Evolutionary conservation across 2,888 invertebrate genomes (phyloP), one percentile per base, ranked within the genome.

Genomic region (Noctua fimbriata): DNA sequence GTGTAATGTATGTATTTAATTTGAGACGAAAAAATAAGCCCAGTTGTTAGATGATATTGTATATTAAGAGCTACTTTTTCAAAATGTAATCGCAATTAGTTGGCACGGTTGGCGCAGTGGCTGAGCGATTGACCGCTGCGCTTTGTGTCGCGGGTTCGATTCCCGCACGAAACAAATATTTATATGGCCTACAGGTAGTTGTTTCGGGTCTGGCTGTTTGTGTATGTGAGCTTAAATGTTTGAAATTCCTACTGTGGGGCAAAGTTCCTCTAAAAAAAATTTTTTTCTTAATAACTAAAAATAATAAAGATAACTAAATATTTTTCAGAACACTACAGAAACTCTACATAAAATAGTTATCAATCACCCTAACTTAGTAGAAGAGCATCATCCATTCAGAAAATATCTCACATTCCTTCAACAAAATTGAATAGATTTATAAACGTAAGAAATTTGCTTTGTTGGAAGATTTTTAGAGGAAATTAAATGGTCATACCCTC

Each of bases 401-500:
- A 36, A 73, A 76, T 32, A 69, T 44, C 7, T 67, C 49, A 66
- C 6, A 72, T 58, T 58, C 52, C 60, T 79, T 72, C 24, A 82
- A 69, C 10, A 47, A 77, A 73, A 88, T 81, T 80, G 66, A 79
- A 86, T 77, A 80, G 67, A 89, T 88, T 89, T 88, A 81, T 79
- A 80, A 79, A 76, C 73, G 72, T 79, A 87, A 83, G 76, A 82
- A 82, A 85, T 82, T 83, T 81, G 78, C 88, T 88, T 86, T 87
- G 86, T 88, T 83, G 79, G 75, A 81, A 86, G 84, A 87, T 83
- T 88, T 89, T 90, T 89, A 87, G 83, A 88, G 84, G 84, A 88
- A 88, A 88, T 88, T 88, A 88, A 88, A 89, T 86, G 90, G 90
- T 89, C 88, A 89, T 90, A 84, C 87, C 83, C 84, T 89, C 85